Evolutionary conservation across 2,888 invertebrate genomes (phyloP), one percentile per base, ranked within the genome.

Genomic region (Pristionchus arcanus): DNA sequence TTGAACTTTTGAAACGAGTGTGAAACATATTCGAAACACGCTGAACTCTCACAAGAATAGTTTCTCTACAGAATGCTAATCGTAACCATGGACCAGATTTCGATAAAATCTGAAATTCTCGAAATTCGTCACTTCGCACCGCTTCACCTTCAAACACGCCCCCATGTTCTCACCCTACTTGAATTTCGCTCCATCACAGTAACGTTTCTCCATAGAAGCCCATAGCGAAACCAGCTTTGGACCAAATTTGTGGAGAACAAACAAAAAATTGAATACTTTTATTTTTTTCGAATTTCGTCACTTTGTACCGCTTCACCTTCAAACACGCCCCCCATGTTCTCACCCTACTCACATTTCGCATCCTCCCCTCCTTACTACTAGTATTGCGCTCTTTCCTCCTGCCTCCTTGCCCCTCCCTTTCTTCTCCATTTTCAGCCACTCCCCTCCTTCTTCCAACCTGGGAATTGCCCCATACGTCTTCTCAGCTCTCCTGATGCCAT

Each of bases 381-480:
- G 74, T 37, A 74, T 74, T 74, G 34, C 37, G 74, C 74, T 37
- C 37, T 74, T 31, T 71, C 68, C 68, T 68, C 68, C 68, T 66
- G 19, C n/a, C 28, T n/a, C n/a, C 66, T 66, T 25, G n/a, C 31
- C 83, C 13, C 83, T n/a, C 28, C 55, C 53, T 83, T 83, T 55
- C 83, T 55, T 53, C 83, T 83, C 83, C 83, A 53, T 83, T 83
- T 83, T 83, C 83, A 83, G 55, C 53, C 53, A 15, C 28, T 81
- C 25, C 53, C 49, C 49, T 81, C 31, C 71, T 42, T 9, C 68
- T 31, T 19, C 68, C 74, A 74, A 74, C 74, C 74, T 74, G 74
- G 74, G 74, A 74, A 74, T 74, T 74, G 74, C 37, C 74, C 74
- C 34, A 74, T 55, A 53, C 55, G 49, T 83, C 55, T 83, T 83